Conservation (phyloP, 2,888 invertebrate genomes). For the Cyrtodaria siliqua region DNA sequence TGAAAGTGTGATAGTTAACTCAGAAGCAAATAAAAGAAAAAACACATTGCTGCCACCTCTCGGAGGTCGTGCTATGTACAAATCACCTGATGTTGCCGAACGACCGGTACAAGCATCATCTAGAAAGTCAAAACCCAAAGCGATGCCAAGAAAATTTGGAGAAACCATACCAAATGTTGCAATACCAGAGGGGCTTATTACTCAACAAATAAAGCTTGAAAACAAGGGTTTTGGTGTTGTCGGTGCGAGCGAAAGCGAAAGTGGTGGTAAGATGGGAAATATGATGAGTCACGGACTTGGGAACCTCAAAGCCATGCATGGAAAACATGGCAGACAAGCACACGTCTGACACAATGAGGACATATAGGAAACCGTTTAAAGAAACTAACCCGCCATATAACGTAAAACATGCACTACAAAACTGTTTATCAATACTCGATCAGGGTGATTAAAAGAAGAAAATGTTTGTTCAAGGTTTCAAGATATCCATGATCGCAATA, state of each 20-base stretch:
- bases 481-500: too few relatives aligned
- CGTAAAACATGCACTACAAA: too few relatives aligned
- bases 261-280: slow-evolving; percentile 34
- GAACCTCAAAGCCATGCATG: slow-evolving; percentile 68
- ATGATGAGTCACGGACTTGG: slow-evolving; percentile 67
- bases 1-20: neutral
- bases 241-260: neutral
- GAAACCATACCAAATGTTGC: slow-evolving; percentile 18
- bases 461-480: too few relatives aligned
- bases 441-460: too few relatives aligned
- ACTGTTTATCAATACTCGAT: too few relatives aligned
- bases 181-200: slow-evolving; percentile 62
- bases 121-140: slow-evolving; percentile 16
- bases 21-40: slow-evolving; percentile 12
- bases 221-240: slow-evolving; percentile 34
- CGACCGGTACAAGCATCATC: slow-evolving; percentile 9
- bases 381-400: too few relatives aligned
- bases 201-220: slow-evolving; percentile 65
- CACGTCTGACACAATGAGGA: neutral
- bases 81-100: slow-evolving; percentile 2
- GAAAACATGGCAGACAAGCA: neutral
- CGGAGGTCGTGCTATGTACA: slow-evolving; percentile 39
- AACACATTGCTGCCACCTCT: slow-evolving; percentile 54
- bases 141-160: neutral
- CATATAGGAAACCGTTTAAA: too few relatives aligned